Evolutionary conservation across 2,888 invertebrate genomes (phyloP), one percentile per base, ranked within the genome.

Genomic region (Corythucha ciliata): DNA sequence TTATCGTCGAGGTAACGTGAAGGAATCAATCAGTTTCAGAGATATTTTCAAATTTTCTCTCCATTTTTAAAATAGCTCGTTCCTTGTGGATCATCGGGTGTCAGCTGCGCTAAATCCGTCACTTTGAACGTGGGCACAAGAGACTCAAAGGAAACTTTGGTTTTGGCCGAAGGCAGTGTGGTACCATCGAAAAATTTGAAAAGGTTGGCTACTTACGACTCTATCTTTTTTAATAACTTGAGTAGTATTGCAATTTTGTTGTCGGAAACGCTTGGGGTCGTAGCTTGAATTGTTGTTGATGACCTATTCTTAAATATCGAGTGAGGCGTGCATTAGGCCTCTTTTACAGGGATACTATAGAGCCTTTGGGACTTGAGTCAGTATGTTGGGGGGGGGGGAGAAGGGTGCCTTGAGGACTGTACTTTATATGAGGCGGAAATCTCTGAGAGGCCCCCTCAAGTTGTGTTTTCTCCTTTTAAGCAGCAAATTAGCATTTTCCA

Each of bases 21-120:
- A 2, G 45, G 45, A n/a, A 10, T 14, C 21, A 20, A 33, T 33
- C 6, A 16, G 16, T 34, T 21, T 21, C 12, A 32, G 8, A 27
- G 10, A 32, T 34, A 12, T 34, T 32, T 12, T 12, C 44, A 12
- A 6, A 44, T 44, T 34, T 7, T 20, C 18, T n/a, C 14, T 37
- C 18, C 12, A n/a, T 44, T 41, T 41, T 41, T 8, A 36, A 16
- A 36, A 36, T 36, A 85, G 75, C 89, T 89, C 63, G 84, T 87
- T 1, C 81, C 88, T 0, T 93, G 92, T 62, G 89, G 91, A 3
- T 80, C 85, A 0, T 78, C 83, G 7, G 89, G 90, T 0, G 86
- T 88, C 0, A 84, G 87, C 0, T 93, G 92, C 66, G 84, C 90
- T 7, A 91, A 90, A 66, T 81, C 89, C 0, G 69, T 92, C 4